A percentile compares a stretch with the other conserved stretches of the same genome.
These are phyloP conservation scores for Lacerta viridis DNA, from an alignment of 2,797 vertebrate genomes.

Conservation along the genomic window DNA sequence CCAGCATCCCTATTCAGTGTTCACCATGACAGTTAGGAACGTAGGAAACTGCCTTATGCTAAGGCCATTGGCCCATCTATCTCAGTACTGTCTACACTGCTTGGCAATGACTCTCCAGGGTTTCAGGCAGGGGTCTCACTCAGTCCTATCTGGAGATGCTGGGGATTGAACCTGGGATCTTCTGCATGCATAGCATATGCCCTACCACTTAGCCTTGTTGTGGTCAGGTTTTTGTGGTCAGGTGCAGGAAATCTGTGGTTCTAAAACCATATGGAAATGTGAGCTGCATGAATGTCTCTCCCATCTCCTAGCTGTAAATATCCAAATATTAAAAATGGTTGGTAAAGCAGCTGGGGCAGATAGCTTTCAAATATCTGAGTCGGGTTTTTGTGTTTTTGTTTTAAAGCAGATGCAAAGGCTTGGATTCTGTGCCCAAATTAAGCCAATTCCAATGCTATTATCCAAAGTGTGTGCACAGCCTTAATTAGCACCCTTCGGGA, in stretches of 20 bases:
- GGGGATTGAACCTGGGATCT: background rate
- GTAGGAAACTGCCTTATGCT: no score
- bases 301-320: background rate
- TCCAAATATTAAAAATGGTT: background rate
- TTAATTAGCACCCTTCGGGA: conserved; percentile 41
- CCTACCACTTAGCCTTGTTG: background rate
- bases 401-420: conserved; percentile 28
- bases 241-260: background rate
- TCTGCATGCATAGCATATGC: background rate
- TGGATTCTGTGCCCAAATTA: conserved; percentile 23
- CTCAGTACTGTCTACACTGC: no score
- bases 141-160: background rate
- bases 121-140: background rate
- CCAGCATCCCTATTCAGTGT: no score
- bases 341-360: background rate
- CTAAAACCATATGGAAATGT: background rate
- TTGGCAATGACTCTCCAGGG: background rate
- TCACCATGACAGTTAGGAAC: no score
- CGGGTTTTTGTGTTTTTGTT: background rate
- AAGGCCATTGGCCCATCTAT: no score
- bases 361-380: background rate
- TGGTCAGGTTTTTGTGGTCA: no score
- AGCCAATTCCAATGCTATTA: conserved; percentile 17
- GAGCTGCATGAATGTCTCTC: no score
- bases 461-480: background rate